These are phyloP conservation scores for Crax fasciolata DNA, from an alignment of 2,797 vertebrate genomes.

Conservation along the genomic window DNA sequence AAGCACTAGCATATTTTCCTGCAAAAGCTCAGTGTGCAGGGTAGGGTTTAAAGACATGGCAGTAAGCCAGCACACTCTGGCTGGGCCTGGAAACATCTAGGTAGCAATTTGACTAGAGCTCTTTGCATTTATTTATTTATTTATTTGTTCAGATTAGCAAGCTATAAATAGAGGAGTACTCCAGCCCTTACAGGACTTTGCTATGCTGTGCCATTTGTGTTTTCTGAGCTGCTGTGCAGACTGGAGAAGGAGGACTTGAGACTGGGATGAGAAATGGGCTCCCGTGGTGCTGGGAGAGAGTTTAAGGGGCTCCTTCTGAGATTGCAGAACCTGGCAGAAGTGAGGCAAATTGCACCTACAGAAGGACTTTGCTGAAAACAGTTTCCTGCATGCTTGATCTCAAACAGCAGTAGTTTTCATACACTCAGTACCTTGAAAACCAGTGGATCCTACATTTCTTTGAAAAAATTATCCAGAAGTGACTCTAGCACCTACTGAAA, in stretches of 20 bases:
- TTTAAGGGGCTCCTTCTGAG: background rate
- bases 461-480: background rate
- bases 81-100: conserved; percentile 54
- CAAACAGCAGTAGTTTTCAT: background rate
- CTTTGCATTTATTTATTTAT: background rate
- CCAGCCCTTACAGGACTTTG: conserved; percentile 40
- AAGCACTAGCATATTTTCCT: conserved; percentile 23
- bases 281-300: background rate
- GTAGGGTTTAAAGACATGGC: conserved; percentile 42
- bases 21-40: background rate
- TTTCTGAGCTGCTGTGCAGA: conserved; percentile 26
- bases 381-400: background rate
- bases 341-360: background rate
- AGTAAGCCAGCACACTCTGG: conserved; percentile 4
- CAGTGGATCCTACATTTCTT: background rate
- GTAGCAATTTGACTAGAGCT: conserved; percentile 63
- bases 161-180: conserved; percentile 65
- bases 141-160: conserved; percentile 16
- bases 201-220: conserved; percentile 63
- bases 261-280: background rate
- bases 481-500: background rate
- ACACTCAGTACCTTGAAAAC: background rate
- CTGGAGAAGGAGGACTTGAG: background rate
- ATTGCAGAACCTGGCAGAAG: background rate
- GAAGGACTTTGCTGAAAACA: background rate